Evolutionary conservation across 2,888 invertebrate species (phyloP).

Genomic region (Phaonia tiefii): DNA sequence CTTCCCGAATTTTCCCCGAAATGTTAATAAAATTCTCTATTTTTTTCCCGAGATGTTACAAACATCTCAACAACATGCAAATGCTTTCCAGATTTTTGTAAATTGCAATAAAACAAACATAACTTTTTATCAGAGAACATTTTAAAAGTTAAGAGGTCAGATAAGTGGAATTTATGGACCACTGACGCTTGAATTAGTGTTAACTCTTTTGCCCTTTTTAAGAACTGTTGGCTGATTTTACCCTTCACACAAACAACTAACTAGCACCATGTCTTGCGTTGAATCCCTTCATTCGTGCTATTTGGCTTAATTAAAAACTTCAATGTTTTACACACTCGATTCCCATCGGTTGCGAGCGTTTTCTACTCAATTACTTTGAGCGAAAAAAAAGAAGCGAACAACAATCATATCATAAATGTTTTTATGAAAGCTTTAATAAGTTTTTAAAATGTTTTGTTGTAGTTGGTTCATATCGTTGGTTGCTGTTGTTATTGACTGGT

Average conservation of each 20-base stretch:
- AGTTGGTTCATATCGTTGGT: slow-evolving; percentile 9
- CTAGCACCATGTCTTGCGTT: no score
- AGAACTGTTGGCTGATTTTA: neutral
- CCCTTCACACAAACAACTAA: neutral
- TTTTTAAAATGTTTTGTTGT: slow-evolving; percentile 50
- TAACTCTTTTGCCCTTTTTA: slow-evolving; percentile 55
- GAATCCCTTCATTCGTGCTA: slow-evolving; percentile 8
- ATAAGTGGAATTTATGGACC: slow-evolving; percentile 62
- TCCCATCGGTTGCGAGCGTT: slow-evolving; percentile 22
- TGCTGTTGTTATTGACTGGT: slow-evolving; percentile 28
- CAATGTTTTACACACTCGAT: neutral
- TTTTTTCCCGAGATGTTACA: no score
- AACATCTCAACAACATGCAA: no score
- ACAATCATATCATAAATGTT: slow-evolving; percentile 44
- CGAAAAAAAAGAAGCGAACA: slow-evolving; percentile 5
- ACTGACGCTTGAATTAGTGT: slow-evolving; percentile 55
- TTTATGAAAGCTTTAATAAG: slow-evolving; percentile 55
- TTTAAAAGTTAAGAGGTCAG: slow-evolving; percentile 49
- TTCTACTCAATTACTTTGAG: slow-evolving; percentile 54
- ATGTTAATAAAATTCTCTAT: no score
- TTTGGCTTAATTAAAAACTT: slow-evolving; percentile 63
- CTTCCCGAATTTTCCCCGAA: no score
- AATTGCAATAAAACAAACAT: no score
- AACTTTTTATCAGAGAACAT: slow-evolving; percentile 42
- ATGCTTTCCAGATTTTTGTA: no score